Evolutionary conservation across 2,113 vertebrate species (phyloP).

Genomic region (Pholis gunnellus): DNA sequence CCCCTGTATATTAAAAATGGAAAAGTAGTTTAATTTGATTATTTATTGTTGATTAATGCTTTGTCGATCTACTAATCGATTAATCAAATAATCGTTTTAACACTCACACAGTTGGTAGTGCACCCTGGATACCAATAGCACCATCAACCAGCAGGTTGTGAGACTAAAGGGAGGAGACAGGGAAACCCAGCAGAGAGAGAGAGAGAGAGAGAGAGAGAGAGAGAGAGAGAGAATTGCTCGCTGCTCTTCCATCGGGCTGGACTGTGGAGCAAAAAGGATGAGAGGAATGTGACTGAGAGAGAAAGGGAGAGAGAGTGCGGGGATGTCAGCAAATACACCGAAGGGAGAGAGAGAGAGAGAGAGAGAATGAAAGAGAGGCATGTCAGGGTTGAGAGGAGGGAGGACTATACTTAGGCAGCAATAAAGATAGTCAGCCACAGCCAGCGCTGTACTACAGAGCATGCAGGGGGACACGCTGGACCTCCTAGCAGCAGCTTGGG

Average conservation of each 20-base stretch:
- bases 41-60: not conserved
- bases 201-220: not conserved
- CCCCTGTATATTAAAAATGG: not conserved
- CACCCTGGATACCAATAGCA: slow-evolving; percentile 29
- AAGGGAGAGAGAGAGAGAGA: slow-evolving; percentile 42
- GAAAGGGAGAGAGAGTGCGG: slow-evolving; percentile 38
- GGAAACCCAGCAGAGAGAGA: slow-evolving; percentile 27
- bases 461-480: slow-evolving; percentile 38
- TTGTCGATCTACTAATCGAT: not conserved
- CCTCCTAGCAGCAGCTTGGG: slow-evolving; percentile 22
- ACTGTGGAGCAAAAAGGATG: slow-evolving; percentile 50
- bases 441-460: slow-evolving; percentile 34
- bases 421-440: slow-evolving; percentile 54
- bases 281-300: slow-evolving; percentile 59
- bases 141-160: slow-evolving; percentile 48
- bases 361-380: slow-evolving; percentile 41
- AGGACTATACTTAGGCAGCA: slow-evolving; percentile 67
- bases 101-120: slow-evolving; percentile 1
- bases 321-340: slow-evolving; percentile 70
- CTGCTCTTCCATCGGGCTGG: slow-evolving; percentile 44
- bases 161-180: slow-evolving; percentile 73
- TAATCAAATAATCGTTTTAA: not conserved
- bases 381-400: slow-evolving; percentile 44
- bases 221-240: slow-evolving; percentile 30
- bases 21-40: not conserved